phyloP scores from a whole-genome alignment of 2,888 invertebrate species.

The Coelogynopora nodosa region DNA sequence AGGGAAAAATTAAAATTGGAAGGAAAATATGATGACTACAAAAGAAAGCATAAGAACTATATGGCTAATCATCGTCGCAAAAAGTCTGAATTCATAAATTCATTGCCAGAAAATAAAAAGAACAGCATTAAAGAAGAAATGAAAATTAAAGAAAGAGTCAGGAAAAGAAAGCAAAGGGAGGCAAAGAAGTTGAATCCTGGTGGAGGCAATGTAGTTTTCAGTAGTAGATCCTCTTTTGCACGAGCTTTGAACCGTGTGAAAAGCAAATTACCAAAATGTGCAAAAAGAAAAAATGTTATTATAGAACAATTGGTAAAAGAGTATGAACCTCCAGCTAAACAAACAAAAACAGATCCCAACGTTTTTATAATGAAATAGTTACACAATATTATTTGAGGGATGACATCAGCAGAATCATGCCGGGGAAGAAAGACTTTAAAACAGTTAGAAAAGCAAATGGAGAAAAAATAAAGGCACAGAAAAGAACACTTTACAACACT shows the following conservation, averaged over 20 bases:
- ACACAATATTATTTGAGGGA: constrained; percentile 34
- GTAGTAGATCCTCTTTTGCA: constrained; percentile 31
- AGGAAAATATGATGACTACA: constrained; percentile 29
- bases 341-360: constrained; percentile 28
- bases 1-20: constrained; percentile 11
- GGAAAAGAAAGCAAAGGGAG: constrained; percentile 31
- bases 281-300: constrained; percentile 31
- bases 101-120: constrained; percentile 31
- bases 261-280: constrained; percentile 31
- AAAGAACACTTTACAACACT: constrained; percentile 33
- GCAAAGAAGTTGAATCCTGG: constrained; percentile 31
- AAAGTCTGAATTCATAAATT: constrained; percentile 17
- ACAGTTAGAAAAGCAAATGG: constrained; percentile 34
- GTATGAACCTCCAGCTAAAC: constrained; percentile 31
- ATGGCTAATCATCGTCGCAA: constrained; percentile 29
- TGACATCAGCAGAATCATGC: constrained; percentile 38
- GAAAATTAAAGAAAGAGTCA: constrained; percentile 29
- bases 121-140: constrained; percentile 31
- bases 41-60: constrained; percentile 16
- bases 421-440: constrained; percentile 41
- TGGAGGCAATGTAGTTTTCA: constrained; percentile 31
- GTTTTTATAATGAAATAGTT: constrained; percentile 28
- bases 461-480: constrained; percentile 17
- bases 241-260: constrained; percentile 25
- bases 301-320: constrained; percentile 15